Conservation (phyloP, 2,113 vertebrate genomes). For the Isurus oxyrinchus region DNA sequence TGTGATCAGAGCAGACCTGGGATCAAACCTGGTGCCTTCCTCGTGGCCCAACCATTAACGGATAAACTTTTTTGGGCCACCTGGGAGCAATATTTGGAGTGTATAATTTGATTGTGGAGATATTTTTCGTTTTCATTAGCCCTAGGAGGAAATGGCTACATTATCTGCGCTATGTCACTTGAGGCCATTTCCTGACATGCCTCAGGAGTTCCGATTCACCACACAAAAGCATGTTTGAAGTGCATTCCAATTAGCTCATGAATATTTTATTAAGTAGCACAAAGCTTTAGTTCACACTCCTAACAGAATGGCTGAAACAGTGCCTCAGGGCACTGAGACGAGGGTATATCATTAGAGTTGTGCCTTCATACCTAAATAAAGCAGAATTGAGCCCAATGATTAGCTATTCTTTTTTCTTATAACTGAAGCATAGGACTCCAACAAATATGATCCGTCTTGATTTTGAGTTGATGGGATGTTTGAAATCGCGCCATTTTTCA, state of each 20-base stretch:
- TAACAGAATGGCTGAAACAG: not conserved
- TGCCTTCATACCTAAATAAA: not conserved
- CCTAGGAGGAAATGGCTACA: slow-evolving; percentile 9
- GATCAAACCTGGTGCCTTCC: not conserved
- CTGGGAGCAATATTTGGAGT: not conserved
- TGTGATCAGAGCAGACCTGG: not conserved
- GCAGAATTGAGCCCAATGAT: not conserved
- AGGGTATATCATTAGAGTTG: not conserved
- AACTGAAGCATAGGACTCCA: not conserved
- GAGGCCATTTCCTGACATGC: not conserved
- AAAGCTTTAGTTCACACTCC: not conserved
- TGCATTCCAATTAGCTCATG: slow-evolving; percentile 1
- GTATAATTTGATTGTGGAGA: not conserved
- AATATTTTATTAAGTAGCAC: slow-evolving; percentile 10
- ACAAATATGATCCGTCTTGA: not conserved
- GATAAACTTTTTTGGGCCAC: not conserved
- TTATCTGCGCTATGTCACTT: not conserved
- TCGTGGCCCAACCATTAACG: not conserved
- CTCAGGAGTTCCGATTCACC: slow-evolving; percentile 8
- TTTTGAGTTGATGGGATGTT: not conserved
- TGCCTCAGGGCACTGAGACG: not conserved
- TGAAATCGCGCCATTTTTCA: not conserved
- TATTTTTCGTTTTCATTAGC: not conserved
- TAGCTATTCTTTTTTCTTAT: not conserved
- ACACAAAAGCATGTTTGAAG: not conserved